A percentile compares a stretch with the other conserved stretches of the same genome.
Evolutionary conservation across 2,113 vertebrate species (phyloP).

Genomic region (Connochaetes taurinus): DNA sequence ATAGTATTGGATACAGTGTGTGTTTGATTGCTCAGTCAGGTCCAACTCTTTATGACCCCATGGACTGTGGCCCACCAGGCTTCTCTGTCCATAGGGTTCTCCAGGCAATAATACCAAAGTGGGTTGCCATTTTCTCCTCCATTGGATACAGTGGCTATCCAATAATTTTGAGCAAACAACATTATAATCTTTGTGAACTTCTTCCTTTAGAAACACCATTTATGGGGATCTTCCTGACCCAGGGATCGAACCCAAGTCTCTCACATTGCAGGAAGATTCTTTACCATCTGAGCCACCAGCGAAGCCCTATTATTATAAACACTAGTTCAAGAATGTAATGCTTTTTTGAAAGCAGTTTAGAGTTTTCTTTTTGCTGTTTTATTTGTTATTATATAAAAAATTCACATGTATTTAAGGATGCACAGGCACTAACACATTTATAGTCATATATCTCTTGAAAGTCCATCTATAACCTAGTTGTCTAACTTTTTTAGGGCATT

Average conservation of each 20-base stretch:
- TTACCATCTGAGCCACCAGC: background rate
- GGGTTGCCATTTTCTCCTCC: background rate
- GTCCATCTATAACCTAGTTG: slow-evolving; percentile 39
- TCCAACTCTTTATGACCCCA: background rate
- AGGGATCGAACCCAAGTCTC: background rate
- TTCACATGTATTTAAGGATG: background rate
- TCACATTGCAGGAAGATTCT: background rate
- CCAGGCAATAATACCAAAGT: background rate
- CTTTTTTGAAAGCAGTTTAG: background rate
- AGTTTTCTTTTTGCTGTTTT: background rate
- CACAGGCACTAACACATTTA: background rate
- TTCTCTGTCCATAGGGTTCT: background rate
- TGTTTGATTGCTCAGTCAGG: background rate
- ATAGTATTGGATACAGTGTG: background rate
- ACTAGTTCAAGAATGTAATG: background rate
- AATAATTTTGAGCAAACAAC: background rate
- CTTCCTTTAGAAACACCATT: background rate
- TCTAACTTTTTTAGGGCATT: slow-evolving; percentile 66
- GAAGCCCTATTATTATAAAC: background rate
- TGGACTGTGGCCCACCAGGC: background rate
- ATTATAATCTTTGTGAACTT: background rate
- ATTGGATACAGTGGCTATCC: background rate
- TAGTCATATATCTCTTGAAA: background rate
- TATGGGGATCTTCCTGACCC: background rate
- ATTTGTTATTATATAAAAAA: slow-evolving; percentile 2